Evolutionary conservation across 2,113 vertebrate genomes (phyloP), one percentile per base, ranked within the genome.

Genomic region (Paramisgurnus dabryanus): DNA sequence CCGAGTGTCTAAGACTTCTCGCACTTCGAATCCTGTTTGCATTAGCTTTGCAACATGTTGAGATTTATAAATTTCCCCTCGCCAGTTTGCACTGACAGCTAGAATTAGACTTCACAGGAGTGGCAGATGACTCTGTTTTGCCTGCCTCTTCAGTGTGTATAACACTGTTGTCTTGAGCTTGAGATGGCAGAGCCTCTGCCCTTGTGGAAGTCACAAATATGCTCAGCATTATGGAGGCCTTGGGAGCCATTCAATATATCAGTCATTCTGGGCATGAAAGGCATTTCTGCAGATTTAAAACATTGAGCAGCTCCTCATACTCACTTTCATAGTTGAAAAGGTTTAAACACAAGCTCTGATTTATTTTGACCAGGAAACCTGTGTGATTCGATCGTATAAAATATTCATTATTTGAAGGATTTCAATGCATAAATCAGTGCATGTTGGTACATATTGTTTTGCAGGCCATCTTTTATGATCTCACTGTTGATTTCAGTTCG

Each of bases 161-260:
- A 76, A 76, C 58, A 55, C 40, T 57, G 47, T 67, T 76, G 61
- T 67, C 18, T 76, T 67, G 50, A 81, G 45, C 71, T 67, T 49
- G 66, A 81, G 47, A 80, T 74, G 70, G 64, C 78, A 80, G 70
- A 66, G 60, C 70, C 79, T 57, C 72, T 80, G 72, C 64, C 80
- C 71, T 60, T 66, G 49, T 61, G 58, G 60, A 60, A n/a, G 66
- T 41, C 50, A 76, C 74, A 66, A 76, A 76, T 72, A 67, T 67
- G 72, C 71, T 60, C 22, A 0, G 66, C 72, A 67, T 73, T 68
- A 81, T 60, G 49, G 71, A 61, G 57, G 61, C 49, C 45, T 65
- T 71, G 76, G 40, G 27, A 53, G 49, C 65, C 50, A 57, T 67
- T 73, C 39, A 66, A 66, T 67, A 40, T 53, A 64, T 72, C 78